Conservation (phyloP, 2,888 invertebrate species). For the Geotrupes spiniger region DNA sequence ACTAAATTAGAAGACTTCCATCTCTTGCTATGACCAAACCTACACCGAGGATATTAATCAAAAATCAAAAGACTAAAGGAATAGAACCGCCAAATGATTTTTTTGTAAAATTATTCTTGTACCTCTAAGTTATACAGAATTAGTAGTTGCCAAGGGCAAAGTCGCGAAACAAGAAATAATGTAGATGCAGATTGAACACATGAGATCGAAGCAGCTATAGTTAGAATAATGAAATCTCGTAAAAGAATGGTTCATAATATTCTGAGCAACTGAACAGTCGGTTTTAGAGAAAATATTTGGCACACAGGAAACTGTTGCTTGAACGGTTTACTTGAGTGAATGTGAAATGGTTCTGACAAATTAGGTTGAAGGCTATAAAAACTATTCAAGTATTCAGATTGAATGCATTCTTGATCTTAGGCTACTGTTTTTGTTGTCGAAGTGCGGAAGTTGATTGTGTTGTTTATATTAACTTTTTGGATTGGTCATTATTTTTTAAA, state of each 20-base stretch:
- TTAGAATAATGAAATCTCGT: constrained; percentile 97
- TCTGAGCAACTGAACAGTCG: constrained; percentile 90
- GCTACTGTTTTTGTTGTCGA: constrained; percentile 14
- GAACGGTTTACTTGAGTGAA: constrained; percentile 40
- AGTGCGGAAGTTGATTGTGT: neutral
- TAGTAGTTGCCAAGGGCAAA: constrained; percentile 91
- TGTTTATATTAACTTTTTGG: too few species aligned
- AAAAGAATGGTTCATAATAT: constrained; percentile 93
- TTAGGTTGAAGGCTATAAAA: constrained; percentile 13
- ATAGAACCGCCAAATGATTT: constrained; percentile 92
- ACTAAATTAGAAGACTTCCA: constrained; percentile 92
- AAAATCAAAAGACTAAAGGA: constrained; percentile 95
- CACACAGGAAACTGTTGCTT: constrained; percentile 95
- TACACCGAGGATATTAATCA: constrained; percentile 89
- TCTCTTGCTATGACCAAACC: constrained; percentile 98
- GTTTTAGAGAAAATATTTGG: constrained; percentile 97
- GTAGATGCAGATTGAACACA: constrained; percentile 96
- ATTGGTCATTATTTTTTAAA: too few species aligned
- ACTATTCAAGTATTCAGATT: constrained; percentile 17
- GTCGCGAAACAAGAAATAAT: constrained; percentile 95
- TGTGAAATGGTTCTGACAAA: constrained; percentile 20
- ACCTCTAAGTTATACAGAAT: constrained; percentile 95
- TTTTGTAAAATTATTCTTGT: constrained; percentile 95
- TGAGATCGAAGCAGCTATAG: constrained; percentile 99
- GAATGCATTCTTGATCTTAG: constrained; percentile 14